Base-by-base conservation (phyloP, 2,888 invertebrate genomes). In the Pterostichus madidus region DNA sequence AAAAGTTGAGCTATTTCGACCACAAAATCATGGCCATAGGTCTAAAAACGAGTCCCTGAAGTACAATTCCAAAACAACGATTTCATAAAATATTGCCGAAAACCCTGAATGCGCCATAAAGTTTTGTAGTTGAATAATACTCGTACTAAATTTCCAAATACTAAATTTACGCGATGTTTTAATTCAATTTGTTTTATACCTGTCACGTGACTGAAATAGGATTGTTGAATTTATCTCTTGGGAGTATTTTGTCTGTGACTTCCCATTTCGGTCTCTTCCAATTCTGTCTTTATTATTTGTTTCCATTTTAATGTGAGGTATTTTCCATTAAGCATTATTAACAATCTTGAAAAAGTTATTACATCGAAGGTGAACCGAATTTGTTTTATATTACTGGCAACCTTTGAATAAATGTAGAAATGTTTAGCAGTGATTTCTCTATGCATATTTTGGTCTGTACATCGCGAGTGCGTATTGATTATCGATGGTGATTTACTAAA, bases 81-180 rank as follows among this genome's bases (percentile, higher is more conserved):
- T 31, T 73, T 73, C 35, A 53, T 75, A 75, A 75, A 52, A 75
- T 75, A 75, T 75, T 75, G 32, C 75, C 75, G 32, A 75, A 75
- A 75, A 52, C 31, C 6, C 32, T n/a, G 52, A 75, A 31, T 13
- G 35, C 13, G 35, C n/a, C 64, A 64, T 64, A 61, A 64, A 64
- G n/a, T 64, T 64, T 64, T 64, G 35, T 32, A 35, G 64, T 64
- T 64, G 64, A 64, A 64, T 64, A 35, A 64, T 35, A 5, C 31
- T 59, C n/a, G 24, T 10, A 59, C 24, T 59, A 59, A 59, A 59
- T 59, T 59, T 59, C 1, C 13, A 53, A 53, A 53, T 24, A 24
- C 15, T 59, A 17, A 17, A 59, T 59, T 59, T 59, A 49, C 31
- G 15, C 59, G 1, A 59, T 59, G 59, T 31, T 24, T 59, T 59